These are phyloP conservation scores for Porites lobata DNA, from an alignment of 92 coral and sea anemone species.

Conservation along the genomic window DNA sequence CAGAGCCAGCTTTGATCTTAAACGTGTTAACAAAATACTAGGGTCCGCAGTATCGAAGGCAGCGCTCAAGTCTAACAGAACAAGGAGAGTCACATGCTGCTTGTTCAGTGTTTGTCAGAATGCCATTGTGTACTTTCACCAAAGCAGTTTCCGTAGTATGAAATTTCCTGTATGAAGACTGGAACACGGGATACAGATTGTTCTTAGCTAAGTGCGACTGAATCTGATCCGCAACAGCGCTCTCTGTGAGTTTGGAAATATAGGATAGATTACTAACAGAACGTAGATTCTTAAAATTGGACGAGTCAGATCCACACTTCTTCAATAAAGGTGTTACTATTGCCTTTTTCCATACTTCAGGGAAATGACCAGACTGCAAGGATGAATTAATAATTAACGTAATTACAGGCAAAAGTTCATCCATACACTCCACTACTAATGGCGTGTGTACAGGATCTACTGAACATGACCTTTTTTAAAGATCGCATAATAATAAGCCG, in stretches of 20 bases:
- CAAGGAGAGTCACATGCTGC: slow-evolving; percentile 25
- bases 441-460: slow-evolving; percentile 1
- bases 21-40: too few relatives aligned
- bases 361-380: slow-evolving; percentile 4
- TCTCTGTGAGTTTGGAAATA: slow-evolving; percentile 29
- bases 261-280: slow-evolving; percentile 24
- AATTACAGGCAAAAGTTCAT: not conserved
- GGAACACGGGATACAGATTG: slow-evolving; percentile 3
- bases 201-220: not conserved
- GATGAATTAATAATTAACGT: not conserved
- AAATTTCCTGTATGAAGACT: slow-evolving; percentile 1
- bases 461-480: slow-evolving; percentile 1
- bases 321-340: slow-evolving; percentile 7
- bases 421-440: not conserved
- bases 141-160: slow-evolving; percentile 42
- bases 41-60: slow-evolving; percentile 9
- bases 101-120: slow-evolving; percentile 35
- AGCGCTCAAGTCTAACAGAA: slow-evolving; percentile 9
- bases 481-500: slow-evolving; percentile 19
- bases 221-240: slow-evolving; percentile 18
- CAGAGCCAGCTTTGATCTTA: too few relatives aligned
- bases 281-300: not conserved
- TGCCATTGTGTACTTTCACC: slow-evolving; percentile 13
- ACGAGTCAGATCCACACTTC: slow-evolving; percentile 3
- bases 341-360: slow-evolving; percentile 31